Conservation (phyloP, 2,888 invertebrate genomes). For the Dendrolimus pini region DNA sequence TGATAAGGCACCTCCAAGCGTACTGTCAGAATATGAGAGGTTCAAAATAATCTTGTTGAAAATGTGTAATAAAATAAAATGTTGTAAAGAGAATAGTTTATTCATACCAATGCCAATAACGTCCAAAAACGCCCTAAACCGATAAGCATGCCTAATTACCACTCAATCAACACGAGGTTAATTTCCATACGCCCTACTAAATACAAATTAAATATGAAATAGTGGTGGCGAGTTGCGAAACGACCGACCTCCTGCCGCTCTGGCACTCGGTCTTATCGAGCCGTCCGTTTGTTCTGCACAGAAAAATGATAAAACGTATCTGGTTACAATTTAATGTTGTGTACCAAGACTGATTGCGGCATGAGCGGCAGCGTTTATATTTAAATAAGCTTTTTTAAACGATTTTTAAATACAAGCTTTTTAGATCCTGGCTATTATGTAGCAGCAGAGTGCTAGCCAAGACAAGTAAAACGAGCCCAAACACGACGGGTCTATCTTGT, state of each 20-base stretch:
- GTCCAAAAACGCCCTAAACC: not conserved
- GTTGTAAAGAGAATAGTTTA: no score
- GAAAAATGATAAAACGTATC: conserved; percentile 67
- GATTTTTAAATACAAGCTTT: no score
- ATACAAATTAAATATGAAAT: not conserved
- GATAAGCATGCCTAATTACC: not conserved
- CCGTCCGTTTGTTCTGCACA: conserved; percentile 52
- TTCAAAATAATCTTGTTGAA: no score
- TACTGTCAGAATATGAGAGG: no score
- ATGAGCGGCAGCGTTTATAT: conserved; percentile 11
- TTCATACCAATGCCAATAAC: no score
- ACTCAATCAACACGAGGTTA: conserved; percentile 4
- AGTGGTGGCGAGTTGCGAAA: conserved; percentile 36
- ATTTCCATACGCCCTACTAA: not conserved
- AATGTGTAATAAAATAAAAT: no score
- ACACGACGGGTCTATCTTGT: no score
- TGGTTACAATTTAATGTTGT: conserved; percentile 52
- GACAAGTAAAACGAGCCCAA: no score
- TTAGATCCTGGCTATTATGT: no score
- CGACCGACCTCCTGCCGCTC: conserved; percentile 31
- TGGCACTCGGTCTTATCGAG: conserved; percentile 40
- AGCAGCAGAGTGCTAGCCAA: no score
- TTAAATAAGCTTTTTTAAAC: no score
- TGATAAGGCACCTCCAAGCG: no score
- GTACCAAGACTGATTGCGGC: conserved; percentile 16